Evolutionary conservation across 2,797 vertebrate genomes (phyloP), one percentile per base, ranked within the genome.

Genomic region (Alectoris magna): DNA sequence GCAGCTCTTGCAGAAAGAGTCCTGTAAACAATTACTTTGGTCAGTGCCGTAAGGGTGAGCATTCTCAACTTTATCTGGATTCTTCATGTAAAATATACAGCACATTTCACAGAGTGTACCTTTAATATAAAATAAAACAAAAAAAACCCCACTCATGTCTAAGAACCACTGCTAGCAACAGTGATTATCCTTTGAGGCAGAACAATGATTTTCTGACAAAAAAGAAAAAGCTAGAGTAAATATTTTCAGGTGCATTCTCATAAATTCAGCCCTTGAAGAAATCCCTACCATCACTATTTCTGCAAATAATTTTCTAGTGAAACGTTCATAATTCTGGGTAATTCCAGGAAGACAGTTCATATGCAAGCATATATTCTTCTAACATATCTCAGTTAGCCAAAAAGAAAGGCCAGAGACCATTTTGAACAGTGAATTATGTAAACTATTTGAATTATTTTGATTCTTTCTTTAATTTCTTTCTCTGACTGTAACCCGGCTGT

Each of bases 401-500:
- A 9, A 3, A 55, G 15, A 49, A 73, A 56, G 4, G 13, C 15
- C 2, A 51, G 8, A 55, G 5, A 15, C 3, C 0, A 1, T 55
- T 12, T 48, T n/a, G 3, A 60, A 41, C 11, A 73, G 46, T 15
- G 1, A 51, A 72, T 27, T 9, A 6, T 41, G 79, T 36, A 0
- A 56, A 21, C 21, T 29, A 53, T 53, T 53, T 29, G 27, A 53
- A 29, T 53, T 80, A 2, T 26, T 68, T 68, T 24, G 44, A 34
- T 60, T 56, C 18, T 56, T 56, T n/a, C 18, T 56, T n/a, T n/a
- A 18, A n/a, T 34, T n/a, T 7, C 55, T n/a, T 80, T 69, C 26
- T 69, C 14, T n/a, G 22, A 7, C 15, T 71, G 39, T 23, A 76
- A 38, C 6, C 6, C 2, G 36, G 6, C 9, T 51, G 2, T 16